Evolutionary conservation across 2,888 invertebrate species (phyloP), one percentile per base, ranked within the genome.

Genomic region (Nemotelus nigrinus): DNA sequence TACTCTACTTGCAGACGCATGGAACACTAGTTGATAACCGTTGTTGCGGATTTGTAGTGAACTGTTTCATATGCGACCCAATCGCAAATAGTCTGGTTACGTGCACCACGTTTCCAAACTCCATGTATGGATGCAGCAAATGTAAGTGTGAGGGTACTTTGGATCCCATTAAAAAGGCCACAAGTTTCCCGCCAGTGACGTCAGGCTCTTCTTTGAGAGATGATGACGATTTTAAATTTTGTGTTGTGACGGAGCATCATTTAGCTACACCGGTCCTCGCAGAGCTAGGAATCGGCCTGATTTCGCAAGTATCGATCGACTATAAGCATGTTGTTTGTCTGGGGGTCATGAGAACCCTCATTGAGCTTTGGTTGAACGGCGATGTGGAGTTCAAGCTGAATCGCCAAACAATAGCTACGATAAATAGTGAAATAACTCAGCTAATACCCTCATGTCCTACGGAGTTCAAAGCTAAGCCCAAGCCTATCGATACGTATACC

Each of bases 141-240:
- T 80, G 80, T 60, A 77, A 79, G 50, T 55, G 48, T 41, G 44
- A 58, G 10, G 78, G 78, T n/a, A 72, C 65, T 39, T 57, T 80
- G 39, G 58, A 77, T 45, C 68, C 77, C 45, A 64, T 75, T 39
- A 58, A 77, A 43, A 68, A 77, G 8, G 77, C 63, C 53, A 78
- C 79, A 6, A 79, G 76, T 44, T 80, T 71, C 50, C 79, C 80
- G 39, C 25, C 64, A 1, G 50, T 60, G 25, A 74, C 41, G 6
- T 45, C 67, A 0, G 77, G 77, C 3, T 25, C 25, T 25, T 25
- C 25, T 25, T 53, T 78, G n/a, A 50, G 80, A 60, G 58, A 48
- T 25, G 78, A 80, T 58, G 79, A 80, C 3, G 80, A 80, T 60
- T 80, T 80, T 70, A 76, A 77, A 50, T 79, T 79, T 71, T 53